phyloP scores from a whole-genome alignment of 2,113 vertebrate species.

The Mohoua ochrocephala region DNA sequence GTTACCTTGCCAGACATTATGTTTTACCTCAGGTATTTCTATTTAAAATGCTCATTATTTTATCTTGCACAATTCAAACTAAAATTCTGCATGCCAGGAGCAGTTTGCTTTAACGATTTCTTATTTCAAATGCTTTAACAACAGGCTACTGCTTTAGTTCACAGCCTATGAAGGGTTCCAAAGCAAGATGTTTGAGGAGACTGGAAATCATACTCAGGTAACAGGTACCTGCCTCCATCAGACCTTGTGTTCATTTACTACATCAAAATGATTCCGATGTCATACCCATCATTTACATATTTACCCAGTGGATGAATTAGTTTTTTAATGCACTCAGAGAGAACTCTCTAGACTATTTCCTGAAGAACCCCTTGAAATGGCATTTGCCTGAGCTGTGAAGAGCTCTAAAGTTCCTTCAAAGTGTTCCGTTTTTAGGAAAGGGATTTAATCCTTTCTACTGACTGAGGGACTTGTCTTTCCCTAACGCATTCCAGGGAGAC shows the following conservation, averaged over 20 bases:
- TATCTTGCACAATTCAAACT: background rate
- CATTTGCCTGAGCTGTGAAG: background rate
- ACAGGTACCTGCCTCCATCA: background rate
- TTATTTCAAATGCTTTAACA: background rate
- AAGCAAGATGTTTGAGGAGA: background rate
- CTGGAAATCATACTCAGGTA: background rate
- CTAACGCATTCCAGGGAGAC: background rate
- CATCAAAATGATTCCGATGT: background rate
- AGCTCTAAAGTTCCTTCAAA: background rate
- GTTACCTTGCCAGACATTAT: slow-evolving; percentile 32
- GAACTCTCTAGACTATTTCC: background rate
- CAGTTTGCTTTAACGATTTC: background rate
- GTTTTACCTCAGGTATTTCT: slow-evolving; percentile 8
- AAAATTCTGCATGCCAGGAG: background rate
- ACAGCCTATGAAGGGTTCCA: background rate
- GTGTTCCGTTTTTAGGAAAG: background rate
- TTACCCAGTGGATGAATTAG: background rate
- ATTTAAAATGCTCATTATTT: slow-evolving; percentile 13
- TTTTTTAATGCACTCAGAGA: background rate
- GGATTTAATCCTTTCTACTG: background rate
- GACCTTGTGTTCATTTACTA: background rate
- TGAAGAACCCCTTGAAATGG: background rate
- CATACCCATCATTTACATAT: background rate
- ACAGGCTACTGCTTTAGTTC: background rate
- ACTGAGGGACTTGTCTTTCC: background rate